Evolutionary conservation across 64 coral and sea anemone genomes (phyloP).

Genomic region (Catalaphyllia jardinei): DNA sequence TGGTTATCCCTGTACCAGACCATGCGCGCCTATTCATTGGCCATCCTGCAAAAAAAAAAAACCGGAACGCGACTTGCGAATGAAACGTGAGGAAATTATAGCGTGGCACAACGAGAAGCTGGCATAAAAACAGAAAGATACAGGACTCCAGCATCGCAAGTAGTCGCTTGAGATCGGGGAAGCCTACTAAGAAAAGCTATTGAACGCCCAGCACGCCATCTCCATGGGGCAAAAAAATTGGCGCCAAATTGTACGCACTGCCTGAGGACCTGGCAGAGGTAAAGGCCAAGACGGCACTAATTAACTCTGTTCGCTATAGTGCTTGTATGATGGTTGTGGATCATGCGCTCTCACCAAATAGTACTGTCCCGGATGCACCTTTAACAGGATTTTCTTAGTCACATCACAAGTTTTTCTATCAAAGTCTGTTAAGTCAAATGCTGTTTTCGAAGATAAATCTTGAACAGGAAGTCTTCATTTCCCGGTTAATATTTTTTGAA

Average conservation of each 20-base stretch:
- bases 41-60: constrained; percentile 69
- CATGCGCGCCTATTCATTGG: constrained; percentile 90
- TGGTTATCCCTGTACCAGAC: constrained; percentile 85
- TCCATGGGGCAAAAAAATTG: constrained; percentile 94
- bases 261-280: constrained; percentile 95
- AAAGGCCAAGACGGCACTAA: constrained; percentile 93
- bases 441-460: no score
- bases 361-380: background rate
- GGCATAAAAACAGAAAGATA: constrained; percentile 41
- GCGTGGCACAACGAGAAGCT: constrained; percentile 93
- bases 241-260: constrained; percentile 83
- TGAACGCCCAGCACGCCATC: constrained; percentile 94
- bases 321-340: constrained; percentile 87
- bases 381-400: no score
- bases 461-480: no score
- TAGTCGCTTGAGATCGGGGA: constrained; percentile 61
- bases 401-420: no score
- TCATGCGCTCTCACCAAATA: background rate
- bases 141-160: constrained; percentile 74
- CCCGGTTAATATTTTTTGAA: no score
- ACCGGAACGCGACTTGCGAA: constrained; percentile 61
- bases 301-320: constrained; percentile 98
- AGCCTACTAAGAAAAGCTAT: constrained; percentile 57
- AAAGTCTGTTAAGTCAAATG: no score
- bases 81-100: constrained; percentile 83